These are phyloP conservation scores for Hydrocynus forskahlii DNA, from an alignment of 2,797 vertebrate genomes.

Conservation along the genomic window DNA sequence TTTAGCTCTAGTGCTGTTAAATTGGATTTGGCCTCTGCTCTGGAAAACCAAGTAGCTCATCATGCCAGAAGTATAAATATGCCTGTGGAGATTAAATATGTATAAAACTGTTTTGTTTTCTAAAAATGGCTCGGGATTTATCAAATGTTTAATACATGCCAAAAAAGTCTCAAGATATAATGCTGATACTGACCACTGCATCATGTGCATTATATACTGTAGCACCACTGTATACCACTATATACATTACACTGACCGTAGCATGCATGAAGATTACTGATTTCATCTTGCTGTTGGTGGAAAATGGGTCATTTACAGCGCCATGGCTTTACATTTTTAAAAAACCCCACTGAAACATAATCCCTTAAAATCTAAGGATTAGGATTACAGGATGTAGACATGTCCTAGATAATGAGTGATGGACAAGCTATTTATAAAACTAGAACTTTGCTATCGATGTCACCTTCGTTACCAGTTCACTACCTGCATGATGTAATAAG, in stretches of 20 bases:
- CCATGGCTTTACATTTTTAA: slow-evolving; percentile 1
- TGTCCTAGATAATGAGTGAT: neutral
- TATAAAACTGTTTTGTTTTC: neutral
- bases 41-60: neutral
- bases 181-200: neutral
- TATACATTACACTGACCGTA: neutral
- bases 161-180: neutral
- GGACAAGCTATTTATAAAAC: neutral
- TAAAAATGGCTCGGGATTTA: neutral
- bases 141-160: neutral
- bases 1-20: neutral
- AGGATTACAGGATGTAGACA: slow-evolving; percentile 3
- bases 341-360: neutral
- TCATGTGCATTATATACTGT: neutral
- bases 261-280: neutral
- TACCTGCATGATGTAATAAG: slow-evolving; percentile 10
- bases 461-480: slow-evolving; percentile 30
- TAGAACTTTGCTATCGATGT: slow-evolving; percentile 25
- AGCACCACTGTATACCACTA: neutral
- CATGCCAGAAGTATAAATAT: neutral
- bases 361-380: neutral
- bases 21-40: slow-evolving; percentile 8
- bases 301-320: neutral
- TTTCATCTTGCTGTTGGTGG: neutral
- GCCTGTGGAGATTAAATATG: neutral